Conservation (phyloP, 2,113 vertebrate genomes). For the Albula glossodonta region DNA sequence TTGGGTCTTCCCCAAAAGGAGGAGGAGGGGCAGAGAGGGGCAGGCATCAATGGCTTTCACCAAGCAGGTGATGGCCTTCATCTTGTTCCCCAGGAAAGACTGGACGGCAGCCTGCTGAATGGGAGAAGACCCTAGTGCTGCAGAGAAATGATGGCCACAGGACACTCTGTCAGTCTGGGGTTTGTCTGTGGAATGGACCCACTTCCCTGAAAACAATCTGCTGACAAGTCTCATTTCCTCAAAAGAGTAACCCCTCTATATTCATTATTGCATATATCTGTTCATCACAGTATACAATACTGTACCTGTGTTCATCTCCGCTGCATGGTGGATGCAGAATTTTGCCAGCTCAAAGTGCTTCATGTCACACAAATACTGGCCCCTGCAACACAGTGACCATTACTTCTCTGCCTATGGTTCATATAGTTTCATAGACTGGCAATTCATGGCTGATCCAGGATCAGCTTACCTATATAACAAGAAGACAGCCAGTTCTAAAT, state of each 20-base stretch:
- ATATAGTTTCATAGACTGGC: background rate
- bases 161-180: slow-evolving; percentile 10
- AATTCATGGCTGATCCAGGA: background rate
- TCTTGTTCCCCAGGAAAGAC: slow-evolving; percentile 72
- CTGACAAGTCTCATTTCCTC: background rate
- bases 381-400: slow-evolving; percentile 54
- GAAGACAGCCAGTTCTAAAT: background rate
- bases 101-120: slow-evolving; percentile 70
- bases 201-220: background rate
- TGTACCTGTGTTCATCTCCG: slow-evolving; percentile 72
- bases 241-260: background rate
- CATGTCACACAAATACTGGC: slow-evolving; percentile 72
- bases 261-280: too few relatives aligned
- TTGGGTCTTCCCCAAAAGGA: slow-evolving; percentile 70
- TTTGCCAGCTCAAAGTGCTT: slow-evolving; percentile 67
- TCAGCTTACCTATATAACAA: background rate
- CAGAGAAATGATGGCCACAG: background rate
- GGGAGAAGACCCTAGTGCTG: slow-evolving; percentile 60
- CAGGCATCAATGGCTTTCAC: slow-evolving; percentile 25
- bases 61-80: slow-evolving; percentile 66
- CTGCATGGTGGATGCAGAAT: slow-evolving; percentile 70
- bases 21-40: slow-evolving; percentile 45
- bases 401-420: background rate
- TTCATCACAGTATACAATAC: background rate
- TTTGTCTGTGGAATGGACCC: background rate